Base-by-base conservation (phyloP, 2,797 vertebrate genomes). In the Choloepus didactylus region DNA sequence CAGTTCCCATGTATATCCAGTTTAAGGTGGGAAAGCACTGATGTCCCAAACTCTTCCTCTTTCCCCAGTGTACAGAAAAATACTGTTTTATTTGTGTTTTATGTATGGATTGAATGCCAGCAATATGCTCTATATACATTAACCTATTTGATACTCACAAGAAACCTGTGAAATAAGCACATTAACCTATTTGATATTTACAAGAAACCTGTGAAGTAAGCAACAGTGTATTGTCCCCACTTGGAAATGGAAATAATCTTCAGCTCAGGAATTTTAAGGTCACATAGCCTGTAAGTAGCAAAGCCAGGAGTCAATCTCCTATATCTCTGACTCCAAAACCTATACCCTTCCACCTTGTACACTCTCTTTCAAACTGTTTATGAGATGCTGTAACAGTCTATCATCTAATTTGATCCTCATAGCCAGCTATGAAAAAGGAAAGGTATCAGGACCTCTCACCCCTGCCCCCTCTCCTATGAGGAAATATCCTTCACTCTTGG, bases 241-340 rank as follows among this genome's bases (percentile, higher is more conserved):
- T 46, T 75, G 69, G 69, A 94, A 94, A 86, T 11, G 31, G 41
- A 87, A 89, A 93, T 93, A n/a, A 87, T 86, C 35, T 94, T 85
- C 67, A 59, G 29, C 64, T 79, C 35, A 70, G 41, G 49, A 95
- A 66, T 35, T 67, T 79, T 85, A 76, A 46, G 12, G 23, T 66
- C 82, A 72, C 11, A 27, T 21, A 75, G 38, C 29, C 75, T n/a
- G 10, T 51, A 87, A 83, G 38, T 25, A 90, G 6, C 54, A 90
- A 93, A 79, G 31, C 73, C 51, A 60, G 49, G 72, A 87, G 79
- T 87, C 76, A 87, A 35, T 49, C 56, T 76, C 87, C 91, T 12
- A 23, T 80, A 19, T 83, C 91, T 84, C 81, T 94, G 49, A 89
- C n/a, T 38, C 88, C 51, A 86, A 83, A 76, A 4, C 29, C 38